phyloP scores from a whole-genome alignment of 2,888 invertebrate genomes.

The Diarsia mendica region DNA sequence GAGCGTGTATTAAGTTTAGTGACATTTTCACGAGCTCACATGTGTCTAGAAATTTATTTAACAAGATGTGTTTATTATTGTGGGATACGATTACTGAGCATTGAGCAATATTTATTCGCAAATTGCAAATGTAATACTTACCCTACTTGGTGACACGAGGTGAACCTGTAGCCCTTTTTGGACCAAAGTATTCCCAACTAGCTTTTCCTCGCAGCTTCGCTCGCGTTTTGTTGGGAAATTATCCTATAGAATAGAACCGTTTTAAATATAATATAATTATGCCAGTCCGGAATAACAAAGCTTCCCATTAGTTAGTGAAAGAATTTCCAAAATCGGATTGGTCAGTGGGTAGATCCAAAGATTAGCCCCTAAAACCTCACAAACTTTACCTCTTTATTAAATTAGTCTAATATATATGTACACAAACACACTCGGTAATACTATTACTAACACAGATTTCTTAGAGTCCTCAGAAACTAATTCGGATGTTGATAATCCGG shows the following conservation, averaged over 20 bases:
- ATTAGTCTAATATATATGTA: too few species aligned
- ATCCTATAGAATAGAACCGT: too few species aligned
- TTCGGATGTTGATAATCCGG: constrained; percentile 1
- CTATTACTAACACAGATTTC: background rate
- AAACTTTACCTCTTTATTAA: too few species aligned
- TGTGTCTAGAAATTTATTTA: constrained; percentile 34
- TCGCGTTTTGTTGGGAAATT: too few species aligned
- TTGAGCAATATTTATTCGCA: background rate
- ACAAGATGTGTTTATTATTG: constrained; percentile 17
- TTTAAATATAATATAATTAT: too few species aligned
- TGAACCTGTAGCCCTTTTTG: background rate
- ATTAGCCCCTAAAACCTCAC: too few species aligned
- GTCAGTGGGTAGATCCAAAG: too few species aligned
- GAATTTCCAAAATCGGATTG: too few species aligned
- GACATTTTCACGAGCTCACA: constrained; percentile 39
- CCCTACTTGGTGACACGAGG: background rate
- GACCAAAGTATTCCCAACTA: background rate
- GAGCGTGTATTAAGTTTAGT: constrained; percentile 46
- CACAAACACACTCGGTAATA: background rate
- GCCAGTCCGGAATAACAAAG: too few species aligned
- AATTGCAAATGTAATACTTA: constrained; percentile 11
- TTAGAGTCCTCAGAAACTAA: constrained; percentile 9
- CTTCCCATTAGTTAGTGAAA: too few species aligned
- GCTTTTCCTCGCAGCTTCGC: too few species aligned
- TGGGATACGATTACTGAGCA: background rate